Evolutionary conservation across 2,797 vertebrate genomes (phyloP), one percentile per base, ranked within the genome.

Genomic region (Xerus rutilus): DNA sequence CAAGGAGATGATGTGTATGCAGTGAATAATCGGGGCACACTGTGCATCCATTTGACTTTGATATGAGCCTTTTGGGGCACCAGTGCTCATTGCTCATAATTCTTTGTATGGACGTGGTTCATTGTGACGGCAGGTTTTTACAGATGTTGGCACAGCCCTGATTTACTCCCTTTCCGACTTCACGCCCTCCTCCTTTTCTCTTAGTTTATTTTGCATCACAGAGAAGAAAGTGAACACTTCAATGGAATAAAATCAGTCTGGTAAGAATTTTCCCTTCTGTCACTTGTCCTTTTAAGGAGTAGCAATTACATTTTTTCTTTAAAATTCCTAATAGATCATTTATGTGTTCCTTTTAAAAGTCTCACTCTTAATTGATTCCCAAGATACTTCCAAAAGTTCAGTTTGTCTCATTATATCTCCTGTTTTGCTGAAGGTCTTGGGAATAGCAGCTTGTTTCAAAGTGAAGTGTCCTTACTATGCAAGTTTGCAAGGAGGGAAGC

Each of bases 381-480:
- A 87, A 67, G 64, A 67, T 85, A 45, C 52, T 89, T 92, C 28
- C 54, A 86, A 67, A 82, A 49, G 69, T 52, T 69, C 8, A 5
- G 30, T 89, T 82, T 89, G 23, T 67, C 49, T 90, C 76, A 72
- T 83, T 86, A 83, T 86, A 78, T 43, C 35, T 94, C 70, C 47
- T 90, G 45, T 95, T 20, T 72, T 79, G n/a, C 67, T 70, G 57
- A 90, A 21, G 23, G 25, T 49, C 18, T 57, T 84, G 28, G 81
- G 84, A 74, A 92, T 23, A 57, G 28, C 35, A 64, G 21, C 64
- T 77, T 35, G 28, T 82, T 81, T 89, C 35, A 39, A 64, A 84
- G 15, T 52, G 23, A 93, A 89, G 4, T 7, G 2, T 89, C 13
- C 47, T 72, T 28, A 39, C 9, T 79, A 15, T 79, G 15, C 52